These are phyloP conservation scores for Dynastes grantii DNA, from an alignment of 2,888 invertebrate species.

Conservation along the genomic window DNA sequence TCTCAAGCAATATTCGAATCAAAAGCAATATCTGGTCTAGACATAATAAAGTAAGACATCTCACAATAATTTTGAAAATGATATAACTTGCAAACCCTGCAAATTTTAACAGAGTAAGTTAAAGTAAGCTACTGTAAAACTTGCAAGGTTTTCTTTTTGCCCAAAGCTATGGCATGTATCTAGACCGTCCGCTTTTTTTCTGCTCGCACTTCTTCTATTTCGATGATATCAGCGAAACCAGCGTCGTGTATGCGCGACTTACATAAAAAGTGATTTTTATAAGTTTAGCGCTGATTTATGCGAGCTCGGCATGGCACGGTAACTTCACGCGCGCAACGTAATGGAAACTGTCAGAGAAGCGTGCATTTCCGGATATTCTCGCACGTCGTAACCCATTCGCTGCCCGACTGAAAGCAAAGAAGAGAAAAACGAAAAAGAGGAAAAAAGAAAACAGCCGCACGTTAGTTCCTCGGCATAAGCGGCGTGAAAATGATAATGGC, in stretches of 20 bases:
- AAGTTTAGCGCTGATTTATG: constrained; percentile 38
- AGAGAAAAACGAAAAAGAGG: neutral
- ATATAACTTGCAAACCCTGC: too few relatives aligned
- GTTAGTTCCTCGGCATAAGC: neutral
- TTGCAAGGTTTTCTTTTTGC: too few relatives aligned
- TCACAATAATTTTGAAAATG: too few relatives aligned
- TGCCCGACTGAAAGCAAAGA: neutral
- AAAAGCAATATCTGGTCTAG: too few relatives aligned
- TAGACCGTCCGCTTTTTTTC: constrained; percentile 25
- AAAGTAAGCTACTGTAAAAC: too few relatives aligned
- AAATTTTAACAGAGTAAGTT: too few relatives aligned
- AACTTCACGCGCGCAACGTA: constrained; percentile 20
- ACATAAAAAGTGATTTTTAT: constrained; percentile 46
- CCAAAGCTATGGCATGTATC: too few relatives aligned
- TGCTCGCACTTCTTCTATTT: constrained; percentile 1
- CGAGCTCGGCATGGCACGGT: constrained; percentile 26
- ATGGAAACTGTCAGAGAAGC: constrained; percentile 30
- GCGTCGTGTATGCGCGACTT: constrained; percentile 25
- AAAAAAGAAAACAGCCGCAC: neutral
- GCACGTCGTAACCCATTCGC: constrained; percentile 17
- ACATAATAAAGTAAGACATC: too few relatives aligned
- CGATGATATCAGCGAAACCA: constrained; percentile 33
- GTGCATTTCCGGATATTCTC: constrained; percentile 24
- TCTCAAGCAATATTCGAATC: too few relatives aligned
- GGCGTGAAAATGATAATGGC: constrained; percentile 9